These are phyloP conservation scores for Alexandromys fortis DNA, from an alignment of 2,113 vertebrate species.

Conservation along the genomic window DNA sequence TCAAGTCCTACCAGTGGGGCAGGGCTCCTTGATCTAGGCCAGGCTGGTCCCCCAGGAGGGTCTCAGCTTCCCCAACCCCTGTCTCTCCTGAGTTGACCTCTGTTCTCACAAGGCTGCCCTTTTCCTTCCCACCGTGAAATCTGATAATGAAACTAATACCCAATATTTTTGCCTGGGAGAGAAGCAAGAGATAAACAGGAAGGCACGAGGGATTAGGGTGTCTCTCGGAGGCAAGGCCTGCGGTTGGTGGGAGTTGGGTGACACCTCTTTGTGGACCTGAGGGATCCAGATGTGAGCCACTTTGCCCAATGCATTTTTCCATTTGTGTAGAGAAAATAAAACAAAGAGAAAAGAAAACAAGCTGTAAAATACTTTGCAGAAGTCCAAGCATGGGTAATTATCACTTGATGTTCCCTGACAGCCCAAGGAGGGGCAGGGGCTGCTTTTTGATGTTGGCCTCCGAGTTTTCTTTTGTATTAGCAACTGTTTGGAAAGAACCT, in stretches of 20 bases:
- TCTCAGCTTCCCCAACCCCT: background rate
- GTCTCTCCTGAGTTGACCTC: constrained; percentile 56
- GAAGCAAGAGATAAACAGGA: constrained; percentile 87
- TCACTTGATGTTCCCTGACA: constrained; percentile 83
- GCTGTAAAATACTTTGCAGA: constrained; percentile 85
- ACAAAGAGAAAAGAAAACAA: constrained; percentile 88
- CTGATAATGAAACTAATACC: constrained; percentile 85
- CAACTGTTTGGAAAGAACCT: constrained; percentile 77
- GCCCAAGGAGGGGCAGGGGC: constrained; percentile 63
- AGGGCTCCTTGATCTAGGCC: background rate
- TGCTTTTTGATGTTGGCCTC: constrained; percentile 80
- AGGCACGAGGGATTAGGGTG: constrained; percentile 86
- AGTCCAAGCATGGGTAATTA: constrained; percentile 74
- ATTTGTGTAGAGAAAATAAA: constrained; percentile 86
- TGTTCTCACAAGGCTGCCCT: constrained; percentile 63
- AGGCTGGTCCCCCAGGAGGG: background rate
- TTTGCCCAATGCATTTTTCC: constrained; percentile 83
- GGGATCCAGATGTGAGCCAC: constrained; percentile 82
- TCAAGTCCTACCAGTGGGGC: background rate
- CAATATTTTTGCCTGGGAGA: constrained; percentile 81
- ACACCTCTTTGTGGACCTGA: constrained; percentile 70
- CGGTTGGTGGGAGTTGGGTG: constrained; percentile 74
- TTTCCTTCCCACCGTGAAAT: constrained; percentile 82
- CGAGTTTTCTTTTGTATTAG: constrained; percentile 76
- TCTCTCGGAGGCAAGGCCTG: constrained; percentile 78